These are phyloP conservation scores for Aphyosemion australe DNA, from an alignment of 2,113 vertebrate genomes.

Conservation along the genomic window DNA sequence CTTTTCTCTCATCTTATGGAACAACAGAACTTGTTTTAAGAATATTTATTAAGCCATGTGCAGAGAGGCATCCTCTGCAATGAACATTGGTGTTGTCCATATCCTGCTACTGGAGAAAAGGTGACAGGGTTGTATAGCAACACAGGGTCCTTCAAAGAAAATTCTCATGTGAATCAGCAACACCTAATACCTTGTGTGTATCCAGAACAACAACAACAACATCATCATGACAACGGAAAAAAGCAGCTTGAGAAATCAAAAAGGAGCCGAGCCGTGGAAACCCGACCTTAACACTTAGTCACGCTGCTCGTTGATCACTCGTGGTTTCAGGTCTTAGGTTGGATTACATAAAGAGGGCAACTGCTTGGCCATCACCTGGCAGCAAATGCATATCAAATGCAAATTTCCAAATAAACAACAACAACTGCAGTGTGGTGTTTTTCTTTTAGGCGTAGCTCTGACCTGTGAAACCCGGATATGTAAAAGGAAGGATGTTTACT, in stretches of 20 bases:
- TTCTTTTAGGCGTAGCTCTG: background rate
- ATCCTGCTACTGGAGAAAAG: no score
- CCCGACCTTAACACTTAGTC: slow-evolving; percentile 36
- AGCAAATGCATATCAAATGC: slow-evolving; percentile 1
- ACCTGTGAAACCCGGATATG: no score
- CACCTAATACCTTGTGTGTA: slow-evolving; percentile 39
- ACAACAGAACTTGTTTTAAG: no score
- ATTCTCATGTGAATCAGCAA: slow-evolving; percentile 29
- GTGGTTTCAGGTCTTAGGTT: slow-evolving; percentile 38
- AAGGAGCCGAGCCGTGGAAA: slow-evolving; percentile 22
- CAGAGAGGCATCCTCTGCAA: no score
- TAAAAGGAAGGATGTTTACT: no score
- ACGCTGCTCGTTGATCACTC: slow-evolving; percentile 42
- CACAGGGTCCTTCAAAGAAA: slow-evolving; percentile 17
- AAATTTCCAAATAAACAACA: slow-evolving; percentile 45
- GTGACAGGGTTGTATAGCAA: slow-evolving; percentile 20
- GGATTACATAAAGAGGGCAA: slow-evolving; percentile 27
- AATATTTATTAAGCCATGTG: no score
- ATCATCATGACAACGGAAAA: slow-evolving; percentile 40
- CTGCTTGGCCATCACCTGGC: slow-evolving; percentile 26
- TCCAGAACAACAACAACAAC: slow-evolving; percentile 40
- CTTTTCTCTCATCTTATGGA: no score
- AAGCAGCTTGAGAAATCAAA: slow-evolving; percentile 64
- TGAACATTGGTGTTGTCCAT: no score
- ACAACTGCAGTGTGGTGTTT: slow-evolving; percentile 47